phyloP scores from a whole-genome alignment of 2,113 vertebrate species.

The Thryonomys swinderianus region DNA sequence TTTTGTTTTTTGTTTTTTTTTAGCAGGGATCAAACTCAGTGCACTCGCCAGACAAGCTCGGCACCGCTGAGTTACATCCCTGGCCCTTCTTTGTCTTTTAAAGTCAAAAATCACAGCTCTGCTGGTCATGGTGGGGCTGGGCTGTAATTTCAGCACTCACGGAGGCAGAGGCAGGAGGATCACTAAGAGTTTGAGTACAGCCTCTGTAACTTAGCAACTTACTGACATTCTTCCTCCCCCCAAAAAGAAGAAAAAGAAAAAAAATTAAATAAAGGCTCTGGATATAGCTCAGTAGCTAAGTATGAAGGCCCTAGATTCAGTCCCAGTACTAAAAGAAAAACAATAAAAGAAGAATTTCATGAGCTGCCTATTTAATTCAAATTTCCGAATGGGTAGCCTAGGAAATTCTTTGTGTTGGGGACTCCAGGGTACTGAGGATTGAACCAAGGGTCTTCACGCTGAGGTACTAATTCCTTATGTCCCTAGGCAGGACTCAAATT shows the following conservation, averaged over 20 bases:
- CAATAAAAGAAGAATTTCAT: not conserved
- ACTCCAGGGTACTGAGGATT: not conserved
- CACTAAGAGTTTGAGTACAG: not conserved
- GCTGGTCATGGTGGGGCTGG: not conserved
- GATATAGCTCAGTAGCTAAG: not conserved
- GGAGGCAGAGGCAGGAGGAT: not conserved
- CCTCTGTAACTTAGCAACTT: not conserved
- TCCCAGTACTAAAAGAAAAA: not conserved
- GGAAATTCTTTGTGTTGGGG: not conserved
- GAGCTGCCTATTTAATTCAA: not conserved
- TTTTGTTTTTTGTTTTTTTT: too few relatives aligned
- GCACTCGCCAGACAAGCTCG: too few relatives aligned
- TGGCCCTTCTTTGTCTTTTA: not conserved
- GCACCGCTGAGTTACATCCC: too few relatives aligned
- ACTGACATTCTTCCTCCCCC: not conserved
- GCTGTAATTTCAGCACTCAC: not conserved
- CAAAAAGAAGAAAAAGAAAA: too few relatives aligned
- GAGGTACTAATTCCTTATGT: not conserved
- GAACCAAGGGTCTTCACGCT: not conserved
- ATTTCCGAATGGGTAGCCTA: not conserved
- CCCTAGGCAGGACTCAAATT: not conserved
- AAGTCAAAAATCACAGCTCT: not conserved
- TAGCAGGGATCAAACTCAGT: too few relatives aligned
- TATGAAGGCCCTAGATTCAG: not conserved
- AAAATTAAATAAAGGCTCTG: not conserved